Base-by-base conservation (phyloP, 2,797 vertebrate species). In the Poeciliopsis gracilis region DNA sequence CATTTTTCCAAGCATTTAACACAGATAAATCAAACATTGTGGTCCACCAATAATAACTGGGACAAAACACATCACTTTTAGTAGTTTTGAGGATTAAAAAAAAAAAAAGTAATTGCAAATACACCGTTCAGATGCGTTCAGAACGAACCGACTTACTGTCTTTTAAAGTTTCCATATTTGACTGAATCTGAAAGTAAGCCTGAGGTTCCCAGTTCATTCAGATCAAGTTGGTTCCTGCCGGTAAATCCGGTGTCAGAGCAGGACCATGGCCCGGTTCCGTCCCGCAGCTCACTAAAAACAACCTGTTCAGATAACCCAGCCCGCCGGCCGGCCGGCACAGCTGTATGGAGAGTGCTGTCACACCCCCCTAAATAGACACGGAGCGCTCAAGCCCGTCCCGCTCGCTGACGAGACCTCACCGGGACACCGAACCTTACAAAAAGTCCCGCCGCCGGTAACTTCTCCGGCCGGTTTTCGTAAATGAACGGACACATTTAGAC, bases 311-410 rank as follows among this genome's bases (percentile, higher is more conserved):
- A 84, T 83, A 75, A 91, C 2, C 36, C 36, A 36, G 36, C 36
- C 36, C 36, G 9, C 20, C 85, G 82, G 9, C 66, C 77, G 86
- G 82, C 63, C 36, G 63, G 82, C 89, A 83, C 90, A 87, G 90
- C 90, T 93, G 90, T 81, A 87, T 28, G 75, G 67, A 66, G 77
- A 73, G 88, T 73, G 87, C 89, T 88, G 93, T 95, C 93, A 94
- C 92, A 87, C 93, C 87, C 91, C 91, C 91, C 89, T 67, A 91
- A 93, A 91, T 88, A 93, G 88, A 94, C 89, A 47, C 16, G 15
- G 59, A 61, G 59, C 59, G 59, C 36, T 67, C 76, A 57, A 71
- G 71, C 82, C 78, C 69, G 75, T 79, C 85, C 63, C 82, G 83
- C 43, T 87, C 76, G 83, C 43, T 87, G 85, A 83, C 80, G 84